Evolutionary conservation across 2,888 invertebrate species (phyloP), one percentile per base, ranked within the genome.

Genomic region (Oscheius onirici): DNA sequence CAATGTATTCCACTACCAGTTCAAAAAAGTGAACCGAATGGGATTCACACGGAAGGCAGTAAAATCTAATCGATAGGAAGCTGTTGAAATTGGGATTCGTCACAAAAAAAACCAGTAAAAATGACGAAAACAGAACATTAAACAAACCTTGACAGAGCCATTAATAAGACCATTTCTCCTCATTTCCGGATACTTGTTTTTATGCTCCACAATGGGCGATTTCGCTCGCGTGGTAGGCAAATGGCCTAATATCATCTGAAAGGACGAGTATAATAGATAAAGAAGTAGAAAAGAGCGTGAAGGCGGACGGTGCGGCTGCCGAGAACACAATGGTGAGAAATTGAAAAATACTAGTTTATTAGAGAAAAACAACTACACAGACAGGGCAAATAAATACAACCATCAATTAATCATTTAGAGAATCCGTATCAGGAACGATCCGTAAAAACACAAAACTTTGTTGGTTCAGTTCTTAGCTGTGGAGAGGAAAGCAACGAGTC

Each of bases 401-500:
- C n/a, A 63, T 69, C 61, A 61, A 54, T 51, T 63, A 60, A 44
- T 67, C 49, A 63, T 40, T 34, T 34, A 34, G 34, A 34, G n/a
- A 34, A 69, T 52, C 51, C 69, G 43, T 58, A 43, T 40, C 28
- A 26, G 8, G 34, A 34, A 8, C 34, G 24, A 44, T 57, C 49
- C 40, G 63, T 49, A 66, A 52, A 54, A 17, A 54, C 24, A 15
- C 15, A 34, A 40, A 55, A 41, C 52, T 34, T 52, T 20, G 13
- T 20, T 40, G 15, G 10, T 55, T 73, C 71, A 84, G 71, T 85
- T 79, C 76, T 92, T 92, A 88, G 94, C 94, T 65, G 97, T 97
- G n/a, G 97, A 97, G 83, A 97, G 92, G 70, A 99, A 91, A 52
- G 97, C 97, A 83, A 97, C 90, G 17, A 96, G 90, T 76, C 95